Percentiles rank a stretch among this genome's conserved stretches.
Conservation (phyloP, 2,888 invertebrate genomes). For the Pheosia tremula region DNA sequence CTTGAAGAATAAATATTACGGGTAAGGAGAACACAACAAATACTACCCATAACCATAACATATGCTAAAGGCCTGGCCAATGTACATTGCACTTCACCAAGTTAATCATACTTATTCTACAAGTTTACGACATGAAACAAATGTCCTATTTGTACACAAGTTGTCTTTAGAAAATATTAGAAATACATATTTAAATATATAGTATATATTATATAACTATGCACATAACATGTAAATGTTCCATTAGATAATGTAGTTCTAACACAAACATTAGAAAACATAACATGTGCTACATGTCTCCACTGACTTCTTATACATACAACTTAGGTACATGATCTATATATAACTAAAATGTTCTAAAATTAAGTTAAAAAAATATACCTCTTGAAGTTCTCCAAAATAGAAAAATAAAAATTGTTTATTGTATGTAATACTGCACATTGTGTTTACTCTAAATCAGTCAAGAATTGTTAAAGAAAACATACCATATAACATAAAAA, state of each 20-base stretch:
- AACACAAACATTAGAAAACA: slow-evolving; percentile 56
- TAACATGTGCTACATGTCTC: slow-evolving; percentile 46
- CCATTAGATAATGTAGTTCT: slow-evolving; percentile 66
- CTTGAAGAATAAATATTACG: slow-evolving; percentile 67
- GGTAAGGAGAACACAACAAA: slow-evolving; percentile 66
- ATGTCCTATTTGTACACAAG: slow-evolving; percentile 48
- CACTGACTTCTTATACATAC: slow-evolving; percentile 56
- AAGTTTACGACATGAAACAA: slow-evolving; percentile 53
- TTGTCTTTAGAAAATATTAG: slow-evolving; percentile 57
- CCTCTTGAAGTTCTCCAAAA: slow-evolving; percentile 67
- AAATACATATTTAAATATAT: slow-evolving; percentile 43
- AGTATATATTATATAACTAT: slow-evolving; percentile 25
- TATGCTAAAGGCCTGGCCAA: slow-evolving; percentile 77
- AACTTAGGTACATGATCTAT: slow-evolving; percentile 41
- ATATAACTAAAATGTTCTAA: slow-evolving; percentile 57
- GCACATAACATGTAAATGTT: slow-evolving; percentile 47
- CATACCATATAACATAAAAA: slow-evolving; percentile 56
- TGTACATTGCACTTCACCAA: slow-evolving; percentile 75
- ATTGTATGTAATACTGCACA: slow-evolving; percentile 80
- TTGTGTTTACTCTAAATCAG: slow-evolving; percentile 78
- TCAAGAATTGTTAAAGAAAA: slow-evolving; percentile 68
- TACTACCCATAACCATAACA: slow-evolving; percentile 66
- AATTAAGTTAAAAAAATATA: slow-evolving; percentile 75
- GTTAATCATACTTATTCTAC: slow-evolving; percentile 52
- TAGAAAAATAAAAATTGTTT: slow-evolving; percentile 76